Evolutionary conservation across 2,113 vertebrate species (phyloP).

Genomic region (Globicephala melas): DNA sequence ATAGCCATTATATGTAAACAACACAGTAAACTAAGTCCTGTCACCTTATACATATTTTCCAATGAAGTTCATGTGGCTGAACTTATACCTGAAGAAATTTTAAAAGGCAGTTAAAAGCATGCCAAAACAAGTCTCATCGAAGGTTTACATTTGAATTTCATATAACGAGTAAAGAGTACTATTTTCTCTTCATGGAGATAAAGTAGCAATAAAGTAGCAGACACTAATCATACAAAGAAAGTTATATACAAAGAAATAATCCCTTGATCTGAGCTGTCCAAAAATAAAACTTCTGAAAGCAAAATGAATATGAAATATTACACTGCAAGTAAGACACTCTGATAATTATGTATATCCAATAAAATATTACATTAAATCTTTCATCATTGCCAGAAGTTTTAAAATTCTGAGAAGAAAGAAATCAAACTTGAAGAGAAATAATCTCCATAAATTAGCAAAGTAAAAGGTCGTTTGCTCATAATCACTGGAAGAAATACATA

Average conservation of each 20-base stretch:
- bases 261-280: not conserved
- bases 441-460: slow-evolving; percentile 57
- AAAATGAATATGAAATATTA: slow-evolving; percentile 30
- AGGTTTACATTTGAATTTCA: slow-evolving; percentile 52
- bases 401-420: slow-evolving; percentile 46
- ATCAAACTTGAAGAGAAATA: slow-evolving; percentile 46
- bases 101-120: not conserved
- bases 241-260: not conserved
- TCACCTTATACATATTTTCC: not conserved
- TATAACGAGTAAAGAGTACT: slow-evolving; percentile 30
- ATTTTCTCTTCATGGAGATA: slow-evolving; percentile 48
- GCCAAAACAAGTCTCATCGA: not conserved
- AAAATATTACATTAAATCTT: slow-evolving; percentile 46
- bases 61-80: not conserved
- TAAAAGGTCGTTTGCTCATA: slow-evolving; percentile 31
- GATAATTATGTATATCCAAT: slow-evolving; percentile 31
- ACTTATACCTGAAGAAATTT: slow-evolving; percentile 1
- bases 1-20: slow-evolving; percentile 34
- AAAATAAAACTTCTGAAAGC: slow-evolving; percentile 42
- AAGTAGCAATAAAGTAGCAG: not conserved
- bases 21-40: not conserved
- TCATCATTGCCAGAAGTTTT: slow-evolving; percentile 2
- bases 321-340: not conserved
- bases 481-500: not conserved
- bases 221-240: not conserved